Conservation (phyloP, 2,113 vertebrate species). For the Ellobius talpinus region DNA sequence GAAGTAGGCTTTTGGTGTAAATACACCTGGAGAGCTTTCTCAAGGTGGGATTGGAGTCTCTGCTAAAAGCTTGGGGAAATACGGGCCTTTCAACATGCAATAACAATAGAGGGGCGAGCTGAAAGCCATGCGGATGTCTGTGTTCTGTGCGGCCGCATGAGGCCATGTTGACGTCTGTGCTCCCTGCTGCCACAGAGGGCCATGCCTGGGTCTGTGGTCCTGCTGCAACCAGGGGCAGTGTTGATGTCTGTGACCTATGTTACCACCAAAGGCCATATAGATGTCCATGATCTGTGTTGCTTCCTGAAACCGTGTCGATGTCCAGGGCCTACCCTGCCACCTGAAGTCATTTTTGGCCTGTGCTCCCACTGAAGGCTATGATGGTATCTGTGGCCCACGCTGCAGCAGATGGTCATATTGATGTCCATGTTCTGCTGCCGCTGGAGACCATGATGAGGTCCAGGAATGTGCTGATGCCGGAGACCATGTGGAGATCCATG, state of each 20-base stretch:
- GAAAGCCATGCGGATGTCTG: background rate
- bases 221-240: background rate
- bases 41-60: constrained; percentile 72
- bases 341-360: background rate
- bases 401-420: background rate
- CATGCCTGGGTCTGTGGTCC: background rate
- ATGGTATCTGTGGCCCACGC: background rate
- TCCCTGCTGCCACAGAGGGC: background rate
- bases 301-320: background rate
- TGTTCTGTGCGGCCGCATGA: background rate
- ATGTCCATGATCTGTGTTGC: background rate
- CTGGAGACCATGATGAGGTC: background rate
- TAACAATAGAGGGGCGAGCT: background rate
- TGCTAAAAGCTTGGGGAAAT: constrained; percentile 50
- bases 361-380: background rate
- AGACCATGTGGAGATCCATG: background rate
- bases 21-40: constrained; percentile 82
- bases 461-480: background rate
- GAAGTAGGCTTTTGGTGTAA: constrained; percentile 83
- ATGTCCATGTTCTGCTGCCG: background rate
- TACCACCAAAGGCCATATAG: background rate
- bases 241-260: background rate
- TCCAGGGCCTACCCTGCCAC: background rate
- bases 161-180: background rate
- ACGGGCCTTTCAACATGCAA: background rate